A percentile compares a stretch with the other conserved stretches of the same genome.
These are phyloP conservation scores for Drosophila tani DNA, from an alignment of 1,140 invertebrate species.

Conservation along the genomic window DNA sequence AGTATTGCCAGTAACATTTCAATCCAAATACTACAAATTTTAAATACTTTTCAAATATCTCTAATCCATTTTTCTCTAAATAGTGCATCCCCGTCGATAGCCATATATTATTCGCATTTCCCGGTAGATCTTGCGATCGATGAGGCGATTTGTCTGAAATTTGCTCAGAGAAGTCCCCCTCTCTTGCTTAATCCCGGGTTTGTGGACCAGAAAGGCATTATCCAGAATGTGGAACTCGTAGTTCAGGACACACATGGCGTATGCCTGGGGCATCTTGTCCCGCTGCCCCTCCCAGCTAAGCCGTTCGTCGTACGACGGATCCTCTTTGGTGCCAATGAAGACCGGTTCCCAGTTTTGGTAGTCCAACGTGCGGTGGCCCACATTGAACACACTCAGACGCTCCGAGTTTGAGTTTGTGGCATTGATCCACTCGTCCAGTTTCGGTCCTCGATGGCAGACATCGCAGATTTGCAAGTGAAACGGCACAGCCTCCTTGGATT, in stretches of 20 bases:
- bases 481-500: constrained; percentile 90
- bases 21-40: too few relatives aligned
- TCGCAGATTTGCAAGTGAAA: constrained; percentile 95
- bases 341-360: constrained; percentile 95
- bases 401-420: constrained; percentile 86
- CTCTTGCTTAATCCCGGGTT: constrained; percentile 90
- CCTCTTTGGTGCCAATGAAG: constrained; percentile 92
- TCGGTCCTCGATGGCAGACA: constrained; percentile 93
- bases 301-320: constrained; percentile 94
- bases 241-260: constrained; percentile 93
- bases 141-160: neutral
- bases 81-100: neutral
- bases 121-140: neutral
- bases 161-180: fast-evolving
- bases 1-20: too few relatives aligned
- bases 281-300: constrained; percentile 94
- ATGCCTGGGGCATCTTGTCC: constrained; percentile 97
- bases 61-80: neutral
- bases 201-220: constrained; percentile 94
- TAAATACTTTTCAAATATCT: neutral
- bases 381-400: constrained; percentile 90
- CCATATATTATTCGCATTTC: constrained; percentile 22
- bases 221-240: constrained; percentile 95
- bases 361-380: constrained; percentile 90
- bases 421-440: constrained; percentile 91